Evolutionary conservation across 2,113 vertebrate species (phyloP).

Genomic region (Menidia beryllina): DNA sequence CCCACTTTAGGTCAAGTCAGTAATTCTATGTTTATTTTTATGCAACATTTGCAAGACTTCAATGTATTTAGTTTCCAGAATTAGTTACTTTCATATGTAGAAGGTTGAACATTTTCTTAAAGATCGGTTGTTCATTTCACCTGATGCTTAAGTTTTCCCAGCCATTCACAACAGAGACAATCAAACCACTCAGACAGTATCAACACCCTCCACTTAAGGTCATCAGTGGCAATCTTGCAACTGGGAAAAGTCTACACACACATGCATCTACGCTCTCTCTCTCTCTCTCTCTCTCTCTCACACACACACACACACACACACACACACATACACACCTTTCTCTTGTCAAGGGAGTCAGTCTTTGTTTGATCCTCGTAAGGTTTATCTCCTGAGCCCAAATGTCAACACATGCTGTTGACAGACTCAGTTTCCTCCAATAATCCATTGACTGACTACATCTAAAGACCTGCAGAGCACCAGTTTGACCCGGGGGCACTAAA

Average conservation of each 20-base stretch:
- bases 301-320: background rate
- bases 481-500: constrained; percentile 59
- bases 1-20: background rate
- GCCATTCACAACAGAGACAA: constrained; percentile 56
- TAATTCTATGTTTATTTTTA: too few relatives aligned
- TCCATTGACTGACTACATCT: constrained; percentile 49
- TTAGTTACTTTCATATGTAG: background rate
- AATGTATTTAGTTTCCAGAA: too few relatives aligned
- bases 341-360: constrained; percentile 50
- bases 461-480: constrained; percentile 47
- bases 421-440: constrained; percentile 64
- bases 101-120: too few relatives aligned
- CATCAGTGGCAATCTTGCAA: constrained; percentile 52
- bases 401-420: constrained; percentile 76
- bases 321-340: constrained; percentile 22
- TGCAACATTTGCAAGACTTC: too few relatives aligned
- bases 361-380: constrained; percentile 72
- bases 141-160: constrained; percentile 48
- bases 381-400: constrained; percentile 74
- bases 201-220: constrained; percentile 38
- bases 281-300: too few relatives aligned
- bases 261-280: too few relatives aligned
- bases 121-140: background rate
- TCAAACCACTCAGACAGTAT: constrained; percentile 45
- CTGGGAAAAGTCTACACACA: constrained; percentile 44